A percentile compares a stretch with the other conserved stretches of the same genome.
Evolutionary conservation across 64 coral and sea anemone genomes (phyloP).

Genomic region (Exaiptasia diaphana): DNA sequence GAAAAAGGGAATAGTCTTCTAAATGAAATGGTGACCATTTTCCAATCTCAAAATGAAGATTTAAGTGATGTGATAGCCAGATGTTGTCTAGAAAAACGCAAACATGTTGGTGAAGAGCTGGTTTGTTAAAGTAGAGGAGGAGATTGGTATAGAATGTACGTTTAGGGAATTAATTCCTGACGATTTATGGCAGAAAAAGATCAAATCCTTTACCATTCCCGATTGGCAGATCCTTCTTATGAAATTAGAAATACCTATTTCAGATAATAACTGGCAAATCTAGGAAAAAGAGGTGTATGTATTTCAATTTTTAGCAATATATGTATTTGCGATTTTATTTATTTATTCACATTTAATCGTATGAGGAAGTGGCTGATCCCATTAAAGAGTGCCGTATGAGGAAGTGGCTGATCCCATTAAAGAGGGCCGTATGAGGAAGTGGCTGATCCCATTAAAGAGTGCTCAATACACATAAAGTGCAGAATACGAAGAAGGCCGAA

Average conservation of each 20-base stretch:
- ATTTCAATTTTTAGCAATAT: too few relatives aligned
- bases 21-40: neutral
- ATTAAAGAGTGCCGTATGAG: too few relatives aligned
- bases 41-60: neutral
- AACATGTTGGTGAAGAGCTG: neutral
- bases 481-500: too few relatives aligned
- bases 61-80: neutral
- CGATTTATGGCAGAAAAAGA: neutral
- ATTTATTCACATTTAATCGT: too few relatives aligned
- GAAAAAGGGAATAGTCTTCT: neutral
- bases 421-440: too few relatives aligned
- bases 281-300: conserved; percentile 14
- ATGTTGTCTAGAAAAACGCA: neutral
- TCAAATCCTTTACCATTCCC: neutral
- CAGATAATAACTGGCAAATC: neutral
- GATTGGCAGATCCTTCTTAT: neutral
- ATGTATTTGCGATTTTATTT: too few relatives aligned
- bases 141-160: neutral
- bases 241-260: neutral
- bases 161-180: neutral
- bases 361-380: too few relatives aligned
- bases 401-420: too few relatives aligned
- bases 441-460: too few relatives aligned
- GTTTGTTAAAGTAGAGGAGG: neutral
- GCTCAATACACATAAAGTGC: too few relatives aligned